Evolutionary conservation across 2,113 vertebrate genomes (phyloP), one percentile per base, ranked within the genome.

Genomic region (Calidris pygmaea): DNA sequence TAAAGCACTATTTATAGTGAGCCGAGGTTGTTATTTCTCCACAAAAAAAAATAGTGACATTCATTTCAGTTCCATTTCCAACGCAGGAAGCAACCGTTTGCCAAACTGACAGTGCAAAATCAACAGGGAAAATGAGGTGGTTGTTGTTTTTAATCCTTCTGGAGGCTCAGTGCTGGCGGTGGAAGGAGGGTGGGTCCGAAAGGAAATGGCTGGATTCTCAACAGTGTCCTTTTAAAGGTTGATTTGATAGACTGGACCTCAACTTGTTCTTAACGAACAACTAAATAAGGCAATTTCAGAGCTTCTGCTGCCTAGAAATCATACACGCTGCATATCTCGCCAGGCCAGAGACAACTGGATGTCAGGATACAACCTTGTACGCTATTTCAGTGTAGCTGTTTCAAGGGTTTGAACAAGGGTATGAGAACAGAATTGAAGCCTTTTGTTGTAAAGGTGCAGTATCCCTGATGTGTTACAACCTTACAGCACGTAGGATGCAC

Each of bases 241-340:
- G 52, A 55, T 59, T 82, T 47, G 59, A 56, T 82, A 93, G 92
- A 53, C 76, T 30, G 85, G 65, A 68, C 79, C 77, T 81, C 39
- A 35, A 86, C 37, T 58, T 89, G 63, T 76, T 92, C 72, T 68
- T 39, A 76, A 76, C 1, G 37, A 82, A 76, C 89, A 72, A 82
- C 76, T 93, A 94, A 93, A 95, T 75, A 76, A 78, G 50, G 95
- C 90, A 82, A 87, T 90, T 85, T 70, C 96, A 97, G 97, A 97
- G 96, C 95, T 97, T 94, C 97, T 97, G 94, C 96, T 96, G 95
- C 95, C 91, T 90, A 95, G 96, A 97, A 97, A 95, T 94, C 90
- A 74, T 74, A 75, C 47, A 32, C 90, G 96, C 94, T 70, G 77
- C 43, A 66, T 96, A 80, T 94, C 93, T 96, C 19, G 79, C 89